Evolutionary conservation across 2,888 invertebrate genomes (phyloP), one percentile per base, ranked within the genome.

Genomic region (Sinohyriopsis cumingii): DNA sequence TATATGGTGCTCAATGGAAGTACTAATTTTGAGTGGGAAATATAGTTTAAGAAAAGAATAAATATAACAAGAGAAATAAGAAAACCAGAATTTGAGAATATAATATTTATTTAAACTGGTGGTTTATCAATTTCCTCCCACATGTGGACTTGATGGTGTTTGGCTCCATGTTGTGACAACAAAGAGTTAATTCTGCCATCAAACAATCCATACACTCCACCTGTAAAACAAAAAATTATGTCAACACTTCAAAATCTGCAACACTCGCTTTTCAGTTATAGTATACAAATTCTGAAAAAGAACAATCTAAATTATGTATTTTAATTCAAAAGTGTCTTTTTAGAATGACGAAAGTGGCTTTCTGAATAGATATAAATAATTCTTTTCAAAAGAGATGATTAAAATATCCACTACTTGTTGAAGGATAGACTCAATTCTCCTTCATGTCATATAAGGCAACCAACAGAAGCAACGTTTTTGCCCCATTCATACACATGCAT

Each of bases 181-280:
- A 69, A 69, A 9, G 62, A 33, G 15, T 68, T 67, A 9, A 83
- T 78, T 28, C 76, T 71, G 9, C 81, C 83, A 68, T 83, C 83
- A 64, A 77, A 80, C n/a, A 83, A 64, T n/a, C 81, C 79, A 72
- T 74, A 83, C 19, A 80, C 69, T 55, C 83, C 83, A 59, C 83
- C 83, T 83, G 74, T 53, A 80, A 76, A n/a, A 45, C 59, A 57
- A 60, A 28, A 55, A 20, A 15, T 53, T 59, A 28, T 20, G 3
- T 0, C 5, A 20, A 20, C 15, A 15, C 59, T 60, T 59, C 20
- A 22, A 59, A 22, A 12, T 24, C 20, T 20, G 15, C 22, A 33
- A 20, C 25, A 59, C 12, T 20, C 12, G 9, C 25, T 20, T 24
- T 15, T 22, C n/a, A 25, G 18, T 59, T 20, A 25, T n/a, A 33